Evolutionary conservation across 1,140 invertebrate species (phyloP).

Genomic region (Plectrocnemia conspersa): DNA sequence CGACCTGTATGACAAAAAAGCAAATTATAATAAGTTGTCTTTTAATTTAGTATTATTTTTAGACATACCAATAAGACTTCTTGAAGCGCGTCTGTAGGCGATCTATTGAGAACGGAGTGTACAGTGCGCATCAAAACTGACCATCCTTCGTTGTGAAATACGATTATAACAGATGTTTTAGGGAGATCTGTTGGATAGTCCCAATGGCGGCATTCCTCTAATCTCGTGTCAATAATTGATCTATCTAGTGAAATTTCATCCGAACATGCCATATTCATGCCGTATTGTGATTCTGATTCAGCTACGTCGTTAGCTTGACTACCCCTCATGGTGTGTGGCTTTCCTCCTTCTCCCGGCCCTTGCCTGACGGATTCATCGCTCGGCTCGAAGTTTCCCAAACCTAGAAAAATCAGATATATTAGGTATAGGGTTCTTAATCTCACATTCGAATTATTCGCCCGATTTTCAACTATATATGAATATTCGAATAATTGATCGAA

Average conservation of each 20-base stretch:
- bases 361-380: constrained; percentile 52
- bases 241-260: constrained; percentile 81
- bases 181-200: constrained; percentile 88
- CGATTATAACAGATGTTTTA: constrained; percentile 90
- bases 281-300: constrained; percentile 81
- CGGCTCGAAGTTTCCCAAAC: constrained; percentile 65
- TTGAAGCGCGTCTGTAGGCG: constrained; percentile 83
- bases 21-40: neutral
- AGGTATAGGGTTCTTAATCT: too few relatives aligned
- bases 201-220: constrained; percentile 93
- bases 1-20: constrained; percentile 54
- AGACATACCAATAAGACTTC: constrained; percentile 82
- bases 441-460: too few relatives aligned
- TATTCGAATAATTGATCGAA: too few relatives aligned
- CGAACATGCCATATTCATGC: constrained; percentile 97
- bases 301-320: constrained; percentile 68
- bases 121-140: constrained; percentile 94
- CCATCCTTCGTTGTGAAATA: constrained; percentile 99
- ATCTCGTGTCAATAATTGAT: constrained; percentile 79
- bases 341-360: constrained; percentile 82
- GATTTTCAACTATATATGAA: too few relatives aligned
- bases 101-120: constrained; percentile 90
- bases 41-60: neutral
- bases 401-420: constrained; percentile 39
- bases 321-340: constrained; percentile 66